Conservation (phyloP, 2,113 vertebrate genomes). For the Paratilapia polleni region DNA sequence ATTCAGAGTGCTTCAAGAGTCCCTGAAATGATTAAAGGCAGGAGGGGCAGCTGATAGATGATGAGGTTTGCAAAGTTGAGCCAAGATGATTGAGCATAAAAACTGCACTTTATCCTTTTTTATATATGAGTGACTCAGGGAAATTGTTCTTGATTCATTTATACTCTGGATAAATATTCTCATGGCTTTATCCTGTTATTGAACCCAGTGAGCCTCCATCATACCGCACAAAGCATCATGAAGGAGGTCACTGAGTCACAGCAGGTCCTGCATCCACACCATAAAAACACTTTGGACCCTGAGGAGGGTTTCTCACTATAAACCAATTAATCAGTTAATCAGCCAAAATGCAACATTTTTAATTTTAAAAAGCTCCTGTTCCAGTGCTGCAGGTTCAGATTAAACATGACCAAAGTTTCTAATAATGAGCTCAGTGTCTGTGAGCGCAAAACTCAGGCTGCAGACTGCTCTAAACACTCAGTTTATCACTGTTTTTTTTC, state of each 20-base stretch:
- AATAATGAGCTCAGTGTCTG: too few species aligned
- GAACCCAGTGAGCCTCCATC: background rate
- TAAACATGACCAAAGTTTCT: too few species aligned
- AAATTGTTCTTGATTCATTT: background rate
- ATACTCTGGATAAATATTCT: background rate
- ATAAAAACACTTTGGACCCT: background rate
- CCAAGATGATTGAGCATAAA: background rate
- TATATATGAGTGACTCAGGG: background rate
- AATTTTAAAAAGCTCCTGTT: too few species aligned
- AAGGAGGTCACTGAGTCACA: background rate
- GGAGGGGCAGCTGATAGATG: slow-evolving; percentile 1
- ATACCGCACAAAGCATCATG: too few species aligned
- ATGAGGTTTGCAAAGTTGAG: background rate
- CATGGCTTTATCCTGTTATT: background rate
- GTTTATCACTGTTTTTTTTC: too few species aligned
- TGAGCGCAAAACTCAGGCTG: too few species aligned
- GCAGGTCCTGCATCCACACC: background rate
- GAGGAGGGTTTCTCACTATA: too few species aligned
- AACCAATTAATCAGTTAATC: too few species aligned
- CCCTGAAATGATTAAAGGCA: background rate
- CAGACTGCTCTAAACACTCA: too few species aligned
- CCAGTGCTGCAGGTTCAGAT: too few species aligned
- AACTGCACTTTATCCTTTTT: background rate
- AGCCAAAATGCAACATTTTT: too few species aligned
- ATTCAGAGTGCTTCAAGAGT: slow-evolving; percentile 12